Conservation (phyloP, 2,113 vertebrate genomes). For the Lagopus muta region DNA sequence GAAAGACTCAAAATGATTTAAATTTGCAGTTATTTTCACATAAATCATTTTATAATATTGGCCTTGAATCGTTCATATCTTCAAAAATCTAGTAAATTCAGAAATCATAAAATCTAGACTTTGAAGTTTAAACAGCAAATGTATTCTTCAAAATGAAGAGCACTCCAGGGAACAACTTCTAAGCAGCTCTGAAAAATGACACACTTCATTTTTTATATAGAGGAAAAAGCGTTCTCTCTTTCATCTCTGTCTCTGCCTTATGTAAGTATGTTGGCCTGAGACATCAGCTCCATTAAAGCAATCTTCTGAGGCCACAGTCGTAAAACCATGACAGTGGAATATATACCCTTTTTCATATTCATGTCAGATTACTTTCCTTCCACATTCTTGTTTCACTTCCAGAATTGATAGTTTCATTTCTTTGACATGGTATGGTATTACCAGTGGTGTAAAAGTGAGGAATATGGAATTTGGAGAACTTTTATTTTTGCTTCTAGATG, state of each 20-base stretch:
- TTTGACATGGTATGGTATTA: not conserved
- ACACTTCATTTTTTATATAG: not conserved
- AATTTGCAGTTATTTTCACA: not conserved
- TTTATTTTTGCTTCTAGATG: not conserved
- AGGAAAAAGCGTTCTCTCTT: not conserved
- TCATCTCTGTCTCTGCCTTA: not conserved
- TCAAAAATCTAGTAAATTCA: not conserved
- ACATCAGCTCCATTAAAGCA: conserved; percentile 2
- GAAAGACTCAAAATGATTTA: not conserved
- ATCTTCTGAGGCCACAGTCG: not conserved
- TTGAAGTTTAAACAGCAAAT: not conserved
- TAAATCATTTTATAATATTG: not conserved
- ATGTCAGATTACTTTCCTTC: not conserved
- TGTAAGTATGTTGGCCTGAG: not conserved
- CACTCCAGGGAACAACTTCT: not conserved
- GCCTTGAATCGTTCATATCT: not conserved
- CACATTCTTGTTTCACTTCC: not conserved
- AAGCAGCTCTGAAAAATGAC: not conserved
- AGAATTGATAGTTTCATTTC: conserved; percentile 17
- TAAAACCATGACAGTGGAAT: conserved; percentile 18
- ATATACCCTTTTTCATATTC: conserved; percentile 1
- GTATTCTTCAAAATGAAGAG: not conserved
- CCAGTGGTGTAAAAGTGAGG: accelerated
- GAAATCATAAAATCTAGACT: not conserved
- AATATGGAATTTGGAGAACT: not conserved